Conservation (phyloP, 2,797 vertebrate genomes). For the Lateolabrax maculatus region DNA sequence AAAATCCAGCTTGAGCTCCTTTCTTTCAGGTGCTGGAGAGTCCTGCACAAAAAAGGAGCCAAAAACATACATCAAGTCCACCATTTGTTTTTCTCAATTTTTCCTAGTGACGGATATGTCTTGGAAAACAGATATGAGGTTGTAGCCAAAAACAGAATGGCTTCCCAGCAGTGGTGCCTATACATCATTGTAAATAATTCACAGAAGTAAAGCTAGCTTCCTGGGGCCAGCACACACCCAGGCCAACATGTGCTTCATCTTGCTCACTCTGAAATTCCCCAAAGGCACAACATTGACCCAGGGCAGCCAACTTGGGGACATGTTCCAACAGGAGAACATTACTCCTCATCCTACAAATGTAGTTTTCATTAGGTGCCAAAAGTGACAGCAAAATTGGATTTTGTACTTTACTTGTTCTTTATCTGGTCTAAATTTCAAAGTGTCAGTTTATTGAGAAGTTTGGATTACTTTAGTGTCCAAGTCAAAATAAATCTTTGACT, state of each 20-base stretch:
- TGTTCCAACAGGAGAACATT: constrained; percentile 69
- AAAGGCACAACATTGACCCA: constrained; percentile 69
- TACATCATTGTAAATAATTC: constrained; percentile 86
- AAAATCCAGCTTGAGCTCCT: constrained; percentile 41
- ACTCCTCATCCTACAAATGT: constrained; percentile 66
- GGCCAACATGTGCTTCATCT: constrained; percentile 81
- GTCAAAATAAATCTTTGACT: constrained; percentile 42
- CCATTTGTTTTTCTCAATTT: constrained; percentile 54
- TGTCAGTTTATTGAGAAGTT: constrained; percentile 53
- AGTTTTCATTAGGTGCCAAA: constrained; percentile 76
- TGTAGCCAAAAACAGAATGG: constrained; percentile 76
- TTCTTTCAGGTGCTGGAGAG: constrained; percentile 46
- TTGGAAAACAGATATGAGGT: constrained; percentile 76
- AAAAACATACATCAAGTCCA: constrained; percentile 65
- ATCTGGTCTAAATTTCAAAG: constrained; percentile 47
- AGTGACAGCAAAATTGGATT: constrained; percentile 75
- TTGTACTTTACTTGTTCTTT: constrained; percentile 54
- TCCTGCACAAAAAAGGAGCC: constrained; percentile 45
- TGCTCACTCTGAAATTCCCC: constrained; percentile 76
- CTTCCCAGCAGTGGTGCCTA: constrained; percentile 73
- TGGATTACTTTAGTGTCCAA: constrained; percentile 37
- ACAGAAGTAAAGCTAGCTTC: constrained; percentile 75
- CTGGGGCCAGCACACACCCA: constrained; percentile 60
- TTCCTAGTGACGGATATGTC: constrained; percentile 73
- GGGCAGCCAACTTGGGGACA: constrained; percentile 72